phyloP scores from a whole-genome alignment of 2,888 invertebrate genomes.

The Diarsia mendica region DNA sequence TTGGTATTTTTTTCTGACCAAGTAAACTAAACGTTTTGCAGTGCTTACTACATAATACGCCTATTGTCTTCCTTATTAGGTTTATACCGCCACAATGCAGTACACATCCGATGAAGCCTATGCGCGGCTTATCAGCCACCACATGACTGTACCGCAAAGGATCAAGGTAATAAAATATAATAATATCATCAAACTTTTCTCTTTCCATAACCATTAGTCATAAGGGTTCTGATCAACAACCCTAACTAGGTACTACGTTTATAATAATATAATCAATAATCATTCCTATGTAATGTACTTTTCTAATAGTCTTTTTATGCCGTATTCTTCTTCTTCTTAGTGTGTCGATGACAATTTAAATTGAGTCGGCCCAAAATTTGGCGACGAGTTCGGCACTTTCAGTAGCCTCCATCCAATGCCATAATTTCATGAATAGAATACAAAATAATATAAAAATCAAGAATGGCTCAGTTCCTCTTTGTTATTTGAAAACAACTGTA shows the following conservation, averaged over 20 bases:
- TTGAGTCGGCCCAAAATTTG: no score
- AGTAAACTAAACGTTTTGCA: slow-evolving; percentile 4
- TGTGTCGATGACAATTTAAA: no score
- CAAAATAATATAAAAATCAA: background rate
- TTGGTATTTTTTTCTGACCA: slow-evolving; percentile 4
- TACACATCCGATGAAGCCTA: slow-evolving; percentile 87
- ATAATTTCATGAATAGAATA: background rate
- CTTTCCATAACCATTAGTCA: no score
- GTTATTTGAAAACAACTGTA: background rate
- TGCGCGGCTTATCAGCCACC: slow-evolving; percentile 87
- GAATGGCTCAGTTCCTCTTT: background rate
- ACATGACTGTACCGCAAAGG: slow-evolving; percentile 88
- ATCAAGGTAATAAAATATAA: slow-evolving; percentile 80
- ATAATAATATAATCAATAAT: background rate
- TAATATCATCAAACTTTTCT: background rate
- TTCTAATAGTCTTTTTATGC: no score
- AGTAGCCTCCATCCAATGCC: no score
- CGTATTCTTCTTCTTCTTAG: no score
- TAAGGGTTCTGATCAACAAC: background rate
- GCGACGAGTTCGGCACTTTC: no score
- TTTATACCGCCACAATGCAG: slow-evolving; percentile 75
- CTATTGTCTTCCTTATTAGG: slow-evolving; percentile 45
- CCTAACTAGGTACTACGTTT: background rate
- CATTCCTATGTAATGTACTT: background rate
- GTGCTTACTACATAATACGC: slow-evolving; percentile 1